These are phyloP conservation scores for Drosophila micromelanica DNA, from an alignment of 1,140 invertebrate species.

Conservation along the genomic window DNA sequence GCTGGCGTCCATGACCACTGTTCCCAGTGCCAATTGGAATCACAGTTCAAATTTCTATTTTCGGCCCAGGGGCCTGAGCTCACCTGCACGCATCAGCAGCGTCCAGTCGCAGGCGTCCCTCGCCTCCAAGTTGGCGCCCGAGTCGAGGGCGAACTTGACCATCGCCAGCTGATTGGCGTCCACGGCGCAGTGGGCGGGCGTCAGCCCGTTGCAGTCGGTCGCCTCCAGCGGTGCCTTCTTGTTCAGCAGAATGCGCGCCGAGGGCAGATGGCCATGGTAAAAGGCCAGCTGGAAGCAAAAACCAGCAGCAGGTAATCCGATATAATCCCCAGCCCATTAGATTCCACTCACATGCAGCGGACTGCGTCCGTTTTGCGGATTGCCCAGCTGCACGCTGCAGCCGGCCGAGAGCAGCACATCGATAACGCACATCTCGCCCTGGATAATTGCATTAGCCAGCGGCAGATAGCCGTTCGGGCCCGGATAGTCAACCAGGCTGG, in stretches of 20 bases:
- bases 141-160: conserved; percentile 76
- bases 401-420: conserved; percentile 75
- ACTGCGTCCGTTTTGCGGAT: conserved; percentile 61
- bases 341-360: conserved; percentile 68
- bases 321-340: background rate
- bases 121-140: conserved; percentile 70
- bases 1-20: conserved; percentile 73
- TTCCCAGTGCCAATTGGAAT: background rate
- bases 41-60: no score
- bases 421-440: conserved; percentile 74
- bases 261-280: conserved; percentile 71
- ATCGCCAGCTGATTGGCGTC: conserved; percentile 78
- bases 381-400: conserved; percentile 73
- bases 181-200: conserved; percentile 75
- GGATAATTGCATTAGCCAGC: conserved; percentile 77
- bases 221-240: conserved; percentile 75
- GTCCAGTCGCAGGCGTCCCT: conserved; percentile 75
- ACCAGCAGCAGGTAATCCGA: background rate
- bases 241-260: conserved; percentile 78
- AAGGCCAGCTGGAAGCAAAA: conserved; percentile 62
- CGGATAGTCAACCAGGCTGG: conserved; percentile 73
- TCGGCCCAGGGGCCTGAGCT: background rate
- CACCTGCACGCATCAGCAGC: conserved; percentile 76
- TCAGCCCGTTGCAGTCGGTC: conserved; percentile 73
- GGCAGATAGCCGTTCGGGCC: conserved; percentile 73